phyloP scores from a whole-genome alignment of 2,888 invertebrate species.

The Drosophila birchii region DNA sequence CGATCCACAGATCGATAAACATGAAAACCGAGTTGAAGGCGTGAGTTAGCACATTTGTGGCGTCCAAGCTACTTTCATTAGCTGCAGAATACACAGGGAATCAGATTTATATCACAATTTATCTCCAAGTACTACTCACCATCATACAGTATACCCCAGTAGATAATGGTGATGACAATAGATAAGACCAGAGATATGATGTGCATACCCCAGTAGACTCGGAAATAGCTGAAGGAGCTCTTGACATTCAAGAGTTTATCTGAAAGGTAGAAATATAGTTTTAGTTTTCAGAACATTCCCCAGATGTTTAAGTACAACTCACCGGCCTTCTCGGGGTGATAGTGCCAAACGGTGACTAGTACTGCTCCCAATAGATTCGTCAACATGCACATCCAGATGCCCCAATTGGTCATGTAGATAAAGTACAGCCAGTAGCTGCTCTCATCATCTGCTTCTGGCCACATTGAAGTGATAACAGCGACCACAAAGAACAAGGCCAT shows the following conservation, averaged over 20 bases:
- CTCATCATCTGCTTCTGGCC: conserved; percentile 61
- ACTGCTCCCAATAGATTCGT: conserved; percentile 82
- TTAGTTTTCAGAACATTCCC: background rate
- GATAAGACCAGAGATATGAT: conserved; percentile 88
- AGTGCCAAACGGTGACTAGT: conserved; percentile 83
- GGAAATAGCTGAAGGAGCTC: conserved; percentile 83
- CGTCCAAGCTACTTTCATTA: conserved; percentile 73
- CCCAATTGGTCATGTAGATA: conserved; percentile 85
- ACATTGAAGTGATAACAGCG: conserved; percentile 81
- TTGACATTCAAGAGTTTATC: conserved; percentile 81
- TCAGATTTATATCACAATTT: background rate
- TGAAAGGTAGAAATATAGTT: conserved; percentile 41
- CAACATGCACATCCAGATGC: conserved; percentile 83
- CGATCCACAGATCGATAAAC: conserved; percentile 89
- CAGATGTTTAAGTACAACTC: conserved; percentile 9
- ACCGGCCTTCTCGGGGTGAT: conserved; percentile 84
- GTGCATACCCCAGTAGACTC: conserved; percentile 89
- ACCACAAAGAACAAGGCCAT: conserved; percentile 82
- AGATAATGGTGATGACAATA: conserved; percentile 90
- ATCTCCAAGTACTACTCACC: conserved; percentile 56
- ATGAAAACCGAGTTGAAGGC: conserved; percentile 91
- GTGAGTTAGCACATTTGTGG: conserved; percentile 90
- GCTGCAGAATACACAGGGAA: conserved; percentile 80
- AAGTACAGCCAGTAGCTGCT: conserved; percentile 81
- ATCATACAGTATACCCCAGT: conserved; percentile 87